Base-by-base conservation (phyloP, 2,888 invertebrate genomes). In the Eupithecia centaureata region DNA sequence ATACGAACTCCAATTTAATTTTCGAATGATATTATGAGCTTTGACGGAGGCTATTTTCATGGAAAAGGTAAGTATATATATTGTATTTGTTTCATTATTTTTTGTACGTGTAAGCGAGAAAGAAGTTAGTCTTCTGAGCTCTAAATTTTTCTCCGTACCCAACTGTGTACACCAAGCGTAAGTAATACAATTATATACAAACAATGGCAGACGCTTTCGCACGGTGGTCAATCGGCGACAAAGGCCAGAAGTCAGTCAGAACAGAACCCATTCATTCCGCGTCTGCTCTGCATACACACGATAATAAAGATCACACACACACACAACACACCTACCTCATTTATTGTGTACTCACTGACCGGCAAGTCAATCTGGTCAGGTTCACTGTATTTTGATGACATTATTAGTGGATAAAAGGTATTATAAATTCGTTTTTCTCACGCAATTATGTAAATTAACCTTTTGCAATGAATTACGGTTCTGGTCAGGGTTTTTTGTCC, bases 361-460 rank as follows among this genome's bases (percentile, higher is more conserved):
- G 57, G 8, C 1, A 57, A 57, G 33, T 57, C n/a, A 57, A 18
- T 57, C 3, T 27, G 42, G 56, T 54, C 5, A n/a, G 18, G 32
- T 32, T 13, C 30, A 57, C 18, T 57, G 30, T 30, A 57, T 32
- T 22, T 47, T 57, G 57, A 57, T 57, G 32, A 32, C 22, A 57
- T 33, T 57, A 33, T 57, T 18, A 13, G 57, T n/a, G 18, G 4
- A 52, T 52, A 32, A 32, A 57, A 57, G 30, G 57, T 18, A 30
- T 56, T 18, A 5, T 22, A 32, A 32, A 32, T 18, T 47, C 12
- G 32, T 18, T 30, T 32, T 13, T 57, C 57, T 57, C 57, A 57
- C 57, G 57, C 57, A 57, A 57, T 57, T 57, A 57, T 57, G 32
- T 57, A 22, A 56, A 56, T 56, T 2, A 30, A 30, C 8, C 8